These are phyloP conservation scores for Mesocentrotus franciscanus DNA, from an alignment of 53 echinoderm and acorn worm species.

Conservation along the genomic window DNA sequence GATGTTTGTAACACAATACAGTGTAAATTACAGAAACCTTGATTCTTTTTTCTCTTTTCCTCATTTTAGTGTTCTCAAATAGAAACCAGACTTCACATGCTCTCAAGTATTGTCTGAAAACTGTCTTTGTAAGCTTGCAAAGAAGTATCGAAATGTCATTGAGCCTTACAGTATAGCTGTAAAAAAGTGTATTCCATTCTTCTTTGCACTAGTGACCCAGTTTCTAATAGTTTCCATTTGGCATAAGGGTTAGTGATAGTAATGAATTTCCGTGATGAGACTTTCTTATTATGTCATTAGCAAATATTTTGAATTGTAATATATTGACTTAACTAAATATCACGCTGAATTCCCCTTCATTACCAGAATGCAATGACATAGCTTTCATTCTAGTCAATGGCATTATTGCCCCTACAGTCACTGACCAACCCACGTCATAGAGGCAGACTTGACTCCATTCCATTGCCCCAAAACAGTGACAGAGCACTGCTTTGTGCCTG, in stretches of 20 bases:
- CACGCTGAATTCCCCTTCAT: neutral
- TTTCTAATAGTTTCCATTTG: no score
- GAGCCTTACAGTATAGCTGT: neutral
- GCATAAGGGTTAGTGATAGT: neutral
- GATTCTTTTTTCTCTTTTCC: neutral
- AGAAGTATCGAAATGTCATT: neutral
- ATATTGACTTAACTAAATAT: neutral
- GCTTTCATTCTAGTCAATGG: neutral
- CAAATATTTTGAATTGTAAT: neutral
- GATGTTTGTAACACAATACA: neutral
- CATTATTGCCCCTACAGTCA: neutral
- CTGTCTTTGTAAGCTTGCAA: neutral
- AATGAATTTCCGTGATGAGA: no score
- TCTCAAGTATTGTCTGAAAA: neutral
- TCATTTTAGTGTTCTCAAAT: neutral
- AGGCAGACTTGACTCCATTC: neutral
- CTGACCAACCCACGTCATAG: neutral
- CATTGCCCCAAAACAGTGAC: neutral
- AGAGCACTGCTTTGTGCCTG: conserved; percentile 54
- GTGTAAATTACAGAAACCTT: neutral
- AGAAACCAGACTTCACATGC: neutral
- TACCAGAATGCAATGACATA: neutral
- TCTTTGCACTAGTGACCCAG: no score
- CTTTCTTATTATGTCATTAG: neutral
- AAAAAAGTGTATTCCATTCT: no score